Evolutionary conservation across 2,888 invertebrate genomes (phyloP), one percentile per base, ranked within the genome.

Genomic region (Germaria angustata): DNA sequence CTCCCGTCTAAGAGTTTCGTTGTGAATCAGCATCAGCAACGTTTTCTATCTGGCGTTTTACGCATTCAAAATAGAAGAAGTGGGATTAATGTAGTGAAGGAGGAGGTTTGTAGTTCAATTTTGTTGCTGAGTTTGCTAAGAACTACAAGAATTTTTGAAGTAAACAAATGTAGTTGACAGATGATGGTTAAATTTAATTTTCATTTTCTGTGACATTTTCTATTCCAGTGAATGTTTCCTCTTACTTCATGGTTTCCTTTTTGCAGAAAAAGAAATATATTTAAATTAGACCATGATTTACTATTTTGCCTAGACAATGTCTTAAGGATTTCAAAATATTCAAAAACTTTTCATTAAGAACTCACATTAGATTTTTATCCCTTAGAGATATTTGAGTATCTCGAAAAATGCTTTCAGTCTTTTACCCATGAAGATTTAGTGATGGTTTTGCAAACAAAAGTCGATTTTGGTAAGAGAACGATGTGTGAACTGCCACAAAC

Each of bases 141-240:
- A 28, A 72, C 59, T 65, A 68, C 46, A 46, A 57, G 32, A 76
- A 77, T 61, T 66, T n/a, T 59, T 68, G 49, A 65, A 61, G 72
- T 68, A 77, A 81, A 77, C 72, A 72, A 81, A 51, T 72, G 72
- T 39, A 77, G 46, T 68, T 77, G 81, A 81, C 81, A 77, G 71
- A 71, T 81, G 77, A 72, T 72, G 81, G 59, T 68, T 77, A 69
- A 77, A 77, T 77, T 69, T 77, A 77, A 77, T 77, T 77, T 69
- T 61, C 61, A 69, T 63, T 20, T 63, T 69, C 22, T 15, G 22
- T 69, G 61, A 77, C 61, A 69, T 34, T 77, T 68, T 24, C 28
- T 49, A 28, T 49, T 59, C 8, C 41, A 28, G 20, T 28, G n/a
- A n/a, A n/a, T 22, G 0, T 13, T 36, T 9, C 7, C 15, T 36